A percentile compares a stretch with the other conserved stretches of the same genome.
Evolutionary conservation across 2,888 invertebrate genomes (phyloP).

Genomic region (Habroteleia sp.): DNA sequence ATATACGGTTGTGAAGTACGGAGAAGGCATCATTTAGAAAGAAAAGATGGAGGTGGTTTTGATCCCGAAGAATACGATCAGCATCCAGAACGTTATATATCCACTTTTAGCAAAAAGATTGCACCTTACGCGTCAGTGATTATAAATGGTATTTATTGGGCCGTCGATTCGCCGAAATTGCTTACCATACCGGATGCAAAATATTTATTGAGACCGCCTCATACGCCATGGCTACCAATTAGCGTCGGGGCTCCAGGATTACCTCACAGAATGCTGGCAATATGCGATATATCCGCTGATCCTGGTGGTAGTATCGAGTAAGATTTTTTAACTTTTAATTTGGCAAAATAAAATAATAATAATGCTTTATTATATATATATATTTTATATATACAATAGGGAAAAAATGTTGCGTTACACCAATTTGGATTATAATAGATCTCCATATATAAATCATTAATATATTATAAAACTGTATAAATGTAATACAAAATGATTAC

Average conservation of each 20-base stretch:
- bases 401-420: too few relatives aligned
- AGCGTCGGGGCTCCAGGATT: conserved; percentile 93
- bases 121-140: conserved; percentile 98
- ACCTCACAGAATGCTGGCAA: conserved; percentile 94
- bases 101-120: conserved; percentile 97
- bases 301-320: conserved; percentile 97
- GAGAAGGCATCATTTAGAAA: conserved; percentile 94
- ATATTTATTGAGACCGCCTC: conserved; percentile 91
- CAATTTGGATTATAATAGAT: too few relatives aligned
- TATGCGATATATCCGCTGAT: conserved; percentile 99
- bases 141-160: conserved; percentile 99
- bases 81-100: conserved; percentile 95
- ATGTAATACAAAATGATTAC: too few relatives aligned
- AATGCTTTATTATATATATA: too few relatives aligned
- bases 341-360: too few relatives aligned
- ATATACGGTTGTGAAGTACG: conserved; percentile 98
- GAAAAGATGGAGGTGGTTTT: conserved; percentile 96
- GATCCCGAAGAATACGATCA: conserved; percentile 95
- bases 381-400: too few relatives aligned
- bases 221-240: conserved; percentile 96
- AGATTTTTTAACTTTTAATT: conserved; percentile 44
- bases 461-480: too few relatives aligned
- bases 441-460: too few relatives aligned
- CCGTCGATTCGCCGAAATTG: conserved; percentile 96
- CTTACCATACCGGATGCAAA: conserved; percentile 99